Evolutionary conservation across 1,140 invertebrate species (phyloP).

Genomic region (Subanguina moxae): DNA sequence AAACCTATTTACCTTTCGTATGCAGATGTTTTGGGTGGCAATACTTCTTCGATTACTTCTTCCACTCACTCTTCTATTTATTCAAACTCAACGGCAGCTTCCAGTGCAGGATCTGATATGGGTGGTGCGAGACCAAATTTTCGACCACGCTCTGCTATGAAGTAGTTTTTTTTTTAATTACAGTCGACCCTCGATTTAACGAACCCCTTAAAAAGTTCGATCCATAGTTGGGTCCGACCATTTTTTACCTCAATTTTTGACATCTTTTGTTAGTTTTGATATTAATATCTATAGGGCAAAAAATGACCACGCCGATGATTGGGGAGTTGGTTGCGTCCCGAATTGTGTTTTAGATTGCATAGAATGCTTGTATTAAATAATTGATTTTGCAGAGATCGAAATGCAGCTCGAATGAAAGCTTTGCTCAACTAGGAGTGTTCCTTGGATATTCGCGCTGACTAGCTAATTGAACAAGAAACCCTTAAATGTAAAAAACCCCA

Average conservation of each 20-base stretch:
- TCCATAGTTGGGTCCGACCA: no score
- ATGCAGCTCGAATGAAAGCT: constrained; percentile 48
- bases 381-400: constrained; percentile 43
- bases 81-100: constrained; percentile 8
- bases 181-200: no score
- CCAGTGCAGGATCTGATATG: constrained; percentile 1
- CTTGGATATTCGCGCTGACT: no score
- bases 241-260: no score
- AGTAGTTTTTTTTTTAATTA: constrained; percentile 44
- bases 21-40: constrained; percentile 31
- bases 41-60: not conserved
- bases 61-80: constrained; percentile 4
- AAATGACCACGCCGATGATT: no score
- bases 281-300: no score
- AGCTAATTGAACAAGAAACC: no score
- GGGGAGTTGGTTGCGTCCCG: no score
- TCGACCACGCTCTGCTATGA: constrained; percentile 48
- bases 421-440: constrained; percentile 33
- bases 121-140: constrained; percentile 12
- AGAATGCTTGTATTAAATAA: constrained; percentile 5
- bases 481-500: no score
- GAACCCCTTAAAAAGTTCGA: no score
- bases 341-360: no score
- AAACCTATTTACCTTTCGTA: constrained; percentile 41
- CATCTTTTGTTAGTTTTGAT: no score